A percentile compares a stretch with the other conserved stretches of the same genome.
Conservation (phyloP, 2,113 vertebrate genomes). For the Thermophis baileyi region DNA sequence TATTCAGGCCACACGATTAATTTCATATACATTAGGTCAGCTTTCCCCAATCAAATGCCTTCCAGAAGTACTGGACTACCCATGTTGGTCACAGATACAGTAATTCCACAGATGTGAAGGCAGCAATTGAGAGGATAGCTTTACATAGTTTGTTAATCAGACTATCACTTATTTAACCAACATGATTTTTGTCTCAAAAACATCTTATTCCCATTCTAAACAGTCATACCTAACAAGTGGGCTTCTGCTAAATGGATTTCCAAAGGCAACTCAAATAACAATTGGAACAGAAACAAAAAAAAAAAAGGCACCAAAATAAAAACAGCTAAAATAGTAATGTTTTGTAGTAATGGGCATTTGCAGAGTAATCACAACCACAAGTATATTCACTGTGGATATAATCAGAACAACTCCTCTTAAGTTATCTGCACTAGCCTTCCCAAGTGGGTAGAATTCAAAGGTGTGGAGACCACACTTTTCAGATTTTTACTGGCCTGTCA, state of each 20-base stretch:
- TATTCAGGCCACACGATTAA: background rate
- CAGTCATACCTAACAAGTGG: background rate
- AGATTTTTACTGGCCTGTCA: background rate
- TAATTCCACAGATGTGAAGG: background rate
- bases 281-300: background rate
- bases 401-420: background rate
- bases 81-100: background rate
- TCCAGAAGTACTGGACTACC: background rate
- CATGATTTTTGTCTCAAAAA: background rate
- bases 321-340: fast-evolving
- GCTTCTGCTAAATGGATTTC: background rate
- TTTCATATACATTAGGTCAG: background rate
- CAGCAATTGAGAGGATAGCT: background rate
- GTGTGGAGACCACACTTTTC: background rate
- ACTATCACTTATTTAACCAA: background rate
- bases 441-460: background rate
- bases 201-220: constrained; percentile 1
- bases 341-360: background rate
- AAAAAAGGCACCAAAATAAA: constrained; percentile 43
- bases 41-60: background rate
- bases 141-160: background rate
- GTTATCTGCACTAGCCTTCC: background rate
- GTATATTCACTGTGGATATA: background rate
- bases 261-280: constrained; percentile 17
- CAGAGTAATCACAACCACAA: background rate